Evolutionary conservation across 2,888 invertebrate species (phyloP).

Genomic region (Trichopoda pennipes): DNA sequence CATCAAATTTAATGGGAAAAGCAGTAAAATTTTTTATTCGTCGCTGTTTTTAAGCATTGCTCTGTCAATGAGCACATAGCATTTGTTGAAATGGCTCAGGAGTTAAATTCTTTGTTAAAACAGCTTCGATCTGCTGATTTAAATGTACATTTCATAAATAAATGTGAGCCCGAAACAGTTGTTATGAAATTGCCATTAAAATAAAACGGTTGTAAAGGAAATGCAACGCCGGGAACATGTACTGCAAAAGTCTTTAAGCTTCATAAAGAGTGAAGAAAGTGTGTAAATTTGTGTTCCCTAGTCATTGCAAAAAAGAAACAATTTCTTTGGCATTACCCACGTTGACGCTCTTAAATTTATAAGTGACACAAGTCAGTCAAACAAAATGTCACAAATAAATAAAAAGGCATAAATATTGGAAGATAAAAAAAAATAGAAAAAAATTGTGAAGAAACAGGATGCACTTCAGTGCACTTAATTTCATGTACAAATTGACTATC

Average conservation of each 20-base stretch:
- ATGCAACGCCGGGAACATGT: too few species aligned
- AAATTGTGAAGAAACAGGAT: background rate
- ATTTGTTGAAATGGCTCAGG: background rate
- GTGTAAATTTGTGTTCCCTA: background rate
- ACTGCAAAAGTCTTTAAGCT: too few species aligned
- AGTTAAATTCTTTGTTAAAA: slow-evolving; percentile 8
- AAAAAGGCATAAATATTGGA: slow-evolving; percentile 11
- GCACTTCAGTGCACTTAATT: slow-evolving; percentile 16
- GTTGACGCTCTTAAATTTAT: background rate
- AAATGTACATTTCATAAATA: background rate
- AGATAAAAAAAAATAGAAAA: slow-evolving; percentile 4
- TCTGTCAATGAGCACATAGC: too few species aligned
- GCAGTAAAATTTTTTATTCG: too few species aligned
- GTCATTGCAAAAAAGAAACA: background rate
- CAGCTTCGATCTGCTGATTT: background rate
- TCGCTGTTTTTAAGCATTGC: background rate
- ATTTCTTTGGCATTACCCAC: background rate
- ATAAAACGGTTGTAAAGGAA: too few species aligned
- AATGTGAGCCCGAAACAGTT: background rate
- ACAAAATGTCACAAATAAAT: background rate
- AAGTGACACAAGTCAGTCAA: background rate
- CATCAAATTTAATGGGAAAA: too few species aligned
- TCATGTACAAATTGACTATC: slow-evolving; percentile 26
- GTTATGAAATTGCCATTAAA: background rate
- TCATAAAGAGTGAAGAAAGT: too few species aligned